These are phyloP conservation scores for Phyllotis vaccarum DNA, from an alignment of 2,797 vertebrate species.

Conservation along the genomic window DNA sequence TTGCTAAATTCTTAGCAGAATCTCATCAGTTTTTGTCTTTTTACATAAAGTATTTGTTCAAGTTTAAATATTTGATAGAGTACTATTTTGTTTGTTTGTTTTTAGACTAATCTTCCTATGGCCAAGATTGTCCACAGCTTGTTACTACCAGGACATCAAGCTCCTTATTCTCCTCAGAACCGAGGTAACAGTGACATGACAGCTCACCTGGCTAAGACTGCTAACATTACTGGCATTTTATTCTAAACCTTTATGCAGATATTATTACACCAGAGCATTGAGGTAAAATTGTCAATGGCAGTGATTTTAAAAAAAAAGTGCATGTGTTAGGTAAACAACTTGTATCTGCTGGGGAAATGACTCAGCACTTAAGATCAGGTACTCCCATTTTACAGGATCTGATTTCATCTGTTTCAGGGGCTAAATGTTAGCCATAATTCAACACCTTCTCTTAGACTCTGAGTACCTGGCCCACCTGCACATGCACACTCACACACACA, in stretches of 20 bases:
- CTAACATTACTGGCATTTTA: neutral
- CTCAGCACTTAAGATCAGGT: neutral
- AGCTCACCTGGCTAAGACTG: too few species aligned
- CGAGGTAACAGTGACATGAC: neutral
- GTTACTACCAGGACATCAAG: rapidly evolving
- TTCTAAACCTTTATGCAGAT: neutral
- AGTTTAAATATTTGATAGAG: neutral
- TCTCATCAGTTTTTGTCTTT: neutral
- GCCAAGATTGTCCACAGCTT: neutral
- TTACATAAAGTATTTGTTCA: neutral
- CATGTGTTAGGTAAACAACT: constrained; percentile 19
- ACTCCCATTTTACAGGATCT: neutral
- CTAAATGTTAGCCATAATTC: neutral
- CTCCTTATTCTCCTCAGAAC: too few species aligned
- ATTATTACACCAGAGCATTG: neutral
- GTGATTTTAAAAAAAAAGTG: neutral
- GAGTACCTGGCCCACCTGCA: neutral
- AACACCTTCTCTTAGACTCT: neutral
- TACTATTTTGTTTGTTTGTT: neutral
- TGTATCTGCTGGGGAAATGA: neutral
- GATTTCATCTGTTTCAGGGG: neutral
- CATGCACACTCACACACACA: too few species aligned
- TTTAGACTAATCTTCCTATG: neutral
- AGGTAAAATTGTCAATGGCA: constrained; percentile 26
- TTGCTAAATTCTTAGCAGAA: neutral